Percentiles rank a stretch among this genome's conserved stretches.
Evolutionary conservation across 2,888 invertebrate species (phyloP).

Genomic region (Eledona agricola): DNA sequence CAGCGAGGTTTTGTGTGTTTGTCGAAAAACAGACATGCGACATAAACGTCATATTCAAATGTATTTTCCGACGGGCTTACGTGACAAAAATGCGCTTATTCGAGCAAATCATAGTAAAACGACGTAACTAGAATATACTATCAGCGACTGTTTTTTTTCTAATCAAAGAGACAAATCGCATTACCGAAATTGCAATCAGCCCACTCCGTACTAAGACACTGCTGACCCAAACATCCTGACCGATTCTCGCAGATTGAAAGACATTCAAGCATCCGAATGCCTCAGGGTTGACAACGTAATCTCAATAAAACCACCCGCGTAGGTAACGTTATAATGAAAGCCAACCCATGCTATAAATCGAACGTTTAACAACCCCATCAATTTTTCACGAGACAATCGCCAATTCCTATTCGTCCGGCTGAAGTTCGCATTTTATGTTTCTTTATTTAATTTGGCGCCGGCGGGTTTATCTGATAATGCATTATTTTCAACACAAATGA

Average conservation of each 20-base stretch:
- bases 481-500: too few relatives aligned
- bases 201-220: slow-evolving; percentile 35
- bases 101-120: too few relatives aligned
- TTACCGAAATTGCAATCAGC: slow-evolving; percentile 17
- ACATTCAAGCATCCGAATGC: slow-evolving; percentile 37
- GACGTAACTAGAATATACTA: too few relatives aligned
- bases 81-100: too few relatives aligned
- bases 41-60: too few relatives aligned
- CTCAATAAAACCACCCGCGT: slow-evolving; percentile 50
- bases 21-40: too few relatives aligned
- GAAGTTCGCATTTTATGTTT: slow-evolving; percentile 43
- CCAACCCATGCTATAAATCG: slow-evolving; percentile 51
- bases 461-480: too few relatives aligned
- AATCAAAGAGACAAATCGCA: too few relatives aligned
- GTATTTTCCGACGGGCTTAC: too few relatives aligned
- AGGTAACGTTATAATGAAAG: slow-evolving; percentile 51
- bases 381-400: slow-evolving; percentile 53
- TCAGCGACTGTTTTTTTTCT: too few relatives aligned
- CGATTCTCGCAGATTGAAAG: slow-evolving; percentile 39
- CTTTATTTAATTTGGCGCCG: slow-evolving; percentile 44
- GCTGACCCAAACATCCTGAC: slow-evolving; percentile 40
- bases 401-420: slow-evolving; percentile 46
- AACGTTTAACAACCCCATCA: slow-evolving; percentile 54
- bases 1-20: too few relatives aligned
- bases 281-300: slow-evolving; percentile 47